Percentiles rank a stretch among this genome's conserved stretches.
These are phyloP conservation scores for Polymixis lichenea DNA, from an alignment of 2,888 invertebrate genomes.

Conservation along the genomic window DNA sequence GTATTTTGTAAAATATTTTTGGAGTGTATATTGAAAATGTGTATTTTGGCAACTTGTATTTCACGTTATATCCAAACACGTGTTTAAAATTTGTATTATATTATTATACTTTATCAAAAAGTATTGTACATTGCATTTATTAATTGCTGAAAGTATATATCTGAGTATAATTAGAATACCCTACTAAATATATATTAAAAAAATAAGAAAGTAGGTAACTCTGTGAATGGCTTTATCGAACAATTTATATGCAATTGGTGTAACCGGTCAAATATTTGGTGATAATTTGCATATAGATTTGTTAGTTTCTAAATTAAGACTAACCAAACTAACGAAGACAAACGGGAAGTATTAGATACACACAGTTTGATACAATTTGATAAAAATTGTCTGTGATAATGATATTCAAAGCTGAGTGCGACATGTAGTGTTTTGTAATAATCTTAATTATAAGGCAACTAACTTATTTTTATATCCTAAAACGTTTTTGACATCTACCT, in stretches of 20 bases:
- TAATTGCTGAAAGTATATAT: slow-evolving; percentile 15
- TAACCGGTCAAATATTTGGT: slow-evolving; percentile 19
- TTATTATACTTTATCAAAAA: slow-evolving; percentile 2
- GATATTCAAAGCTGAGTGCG: slow-evolving; percentile 78
- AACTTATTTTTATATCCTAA: slow-evolving; percentile 73
- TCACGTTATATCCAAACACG: neutral
- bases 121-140: slow-evolving; percentile 45
- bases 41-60: slow-evolving; percentile 28
- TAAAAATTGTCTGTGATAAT: slow-evolving; percentile 85
- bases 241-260: slow-evolving; percentile 29
- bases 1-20: slow-evolving; percentile 40
- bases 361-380: slow-evolving; percentile 68
- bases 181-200: slow-evolving; percentile 13
- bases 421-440: slow-evolving; percentile 65
- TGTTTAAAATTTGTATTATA: neutral
- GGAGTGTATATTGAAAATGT: slow-evolving; percentile 5
- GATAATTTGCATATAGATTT: slow-evolving; percentile 11
- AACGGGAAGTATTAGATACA: slow-evolving; percentile 64
- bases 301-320: slow-evolving; percentile 24
- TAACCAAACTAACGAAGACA: slow-evolving; percentile 50
- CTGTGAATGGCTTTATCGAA: slow-evolving; percentile 1
- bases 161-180: neutral
- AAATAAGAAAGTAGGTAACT: neutral
- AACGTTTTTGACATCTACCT: slow-evolving; percentile 49
- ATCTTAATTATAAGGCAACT: slow-evolving; percentile 64